These are phyloP conservation scores for Epinotia bilunana DNA, from an alignment of 2,888 invertebrate genomes.

Conservation along the genomic window DNA sequence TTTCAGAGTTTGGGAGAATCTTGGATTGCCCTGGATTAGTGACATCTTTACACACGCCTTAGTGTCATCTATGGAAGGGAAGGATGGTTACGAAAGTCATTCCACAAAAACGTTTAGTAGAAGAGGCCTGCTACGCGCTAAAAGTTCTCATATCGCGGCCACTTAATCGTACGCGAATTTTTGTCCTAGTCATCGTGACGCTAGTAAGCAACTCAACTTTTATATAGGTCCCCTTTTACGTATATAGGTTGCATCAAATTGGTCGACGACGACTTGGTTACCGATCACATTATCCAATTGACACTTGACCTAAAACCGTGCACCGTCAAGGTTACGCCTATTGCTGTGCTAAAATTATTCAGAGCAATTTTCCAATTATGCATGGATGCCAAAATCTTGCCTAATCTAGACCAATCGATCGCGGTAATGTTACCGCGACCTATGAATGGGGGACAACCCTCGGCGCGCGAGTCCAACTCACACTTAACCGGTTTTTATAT, in stretches of 20 bases:
- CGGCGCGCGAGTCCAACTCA: too few species aligned
- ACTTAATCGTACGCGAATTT: neutral
- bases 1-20: too few species aligned
- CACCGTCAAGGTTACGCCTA: constrained; percentile 63
- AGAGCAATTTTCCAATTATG: constrained; percentile 1
- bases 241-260: too few species aligned
- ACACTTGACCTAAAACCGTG: constrained; percentile 56
- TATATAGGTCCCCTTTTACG: neutral
- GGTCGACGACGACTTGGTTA: constrained; percentile 16
- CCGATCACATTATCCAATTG: constrained; percentile 63
- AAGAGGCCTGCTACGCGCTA: too few species aligned
- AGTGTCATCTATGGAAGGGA: too few species aligned
- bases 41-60: too few species aligned
- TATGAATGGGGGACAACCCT: too few species aligned
- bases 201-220: neutral
- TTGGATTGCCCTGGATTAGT: too few species aligned
- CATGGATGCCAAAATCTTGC: neutral
- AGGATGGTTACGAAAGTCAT: too few species aligned
- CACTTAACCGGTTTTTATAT: too few species aligned
- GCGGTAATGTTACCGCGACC: neutral
- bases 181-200: neutral
- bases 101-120: too few species aligned
- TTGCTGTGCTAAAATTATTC: constrained; percentile 14
- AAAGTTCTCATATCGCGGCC: too few species aligned
- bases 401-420: neutral